phyloP scores from a whole-genome alignment of 2,113 vertebrate species.

The Tachysurus fulvidraco region DNA sequence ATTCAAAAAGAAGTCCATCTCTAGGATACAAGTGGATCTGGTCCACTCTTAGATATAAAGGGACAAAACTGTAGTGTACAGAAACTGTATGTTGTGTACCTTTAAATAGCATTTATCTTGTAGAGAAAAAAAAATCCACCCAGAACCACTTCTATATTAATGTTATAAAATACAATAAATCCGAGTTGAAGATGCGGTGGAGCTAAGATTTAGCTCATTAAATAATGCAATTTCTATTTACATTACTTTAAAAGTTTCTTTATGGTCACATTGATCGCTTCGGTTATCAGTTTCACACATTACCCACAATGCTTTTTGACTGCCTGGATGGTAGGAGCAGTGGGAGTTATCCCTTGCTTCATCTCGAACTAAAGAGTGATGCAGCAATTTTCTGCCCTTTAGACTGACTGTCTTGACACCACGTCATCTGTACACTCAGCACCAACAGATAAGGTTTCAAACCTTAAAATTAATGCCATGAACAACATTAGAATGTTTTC shows the following conservation, averaged over 20 bases:
- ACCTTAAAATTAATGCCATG: neutral
- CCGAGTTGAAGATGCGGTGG: neutral
- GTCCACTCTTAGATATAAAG: neutral
- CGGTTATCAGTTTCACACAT: neutral
- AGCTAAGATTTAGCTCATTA: neutral
- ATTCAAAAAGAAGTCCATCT: neutral
- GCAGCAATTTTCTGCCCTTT: neutral
- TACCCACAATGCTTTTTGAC: neutral
- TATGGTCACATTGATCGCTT: neutral
- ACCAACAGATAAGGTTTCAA: neutral
- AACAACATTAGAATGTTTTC: neutral
- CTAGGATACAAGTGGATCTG: too few species aligned
- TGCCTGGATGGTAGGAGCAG: too few species aligned
- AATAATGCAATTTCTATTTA: neutral
- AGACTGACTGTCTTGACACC: neutral
- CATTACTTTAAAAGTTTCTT: neutral
- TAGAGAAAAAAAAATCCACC: neutral
- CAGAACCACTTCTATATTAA: neutral
- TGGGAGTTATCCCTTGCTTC: neutral
- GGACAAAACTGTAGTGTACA: neutral
- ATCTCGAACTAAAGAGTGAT: neutral
- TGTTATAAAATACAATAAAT: neutral
- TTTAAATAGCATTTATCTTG: neutral
- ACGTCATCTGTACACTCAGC: neutral
- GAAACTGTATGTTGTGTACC: neutral